phyloP scores from a whole-genome alignment of 1,140 invertebrate genomes.

The Trypoxylus dichotomus region DNA sequence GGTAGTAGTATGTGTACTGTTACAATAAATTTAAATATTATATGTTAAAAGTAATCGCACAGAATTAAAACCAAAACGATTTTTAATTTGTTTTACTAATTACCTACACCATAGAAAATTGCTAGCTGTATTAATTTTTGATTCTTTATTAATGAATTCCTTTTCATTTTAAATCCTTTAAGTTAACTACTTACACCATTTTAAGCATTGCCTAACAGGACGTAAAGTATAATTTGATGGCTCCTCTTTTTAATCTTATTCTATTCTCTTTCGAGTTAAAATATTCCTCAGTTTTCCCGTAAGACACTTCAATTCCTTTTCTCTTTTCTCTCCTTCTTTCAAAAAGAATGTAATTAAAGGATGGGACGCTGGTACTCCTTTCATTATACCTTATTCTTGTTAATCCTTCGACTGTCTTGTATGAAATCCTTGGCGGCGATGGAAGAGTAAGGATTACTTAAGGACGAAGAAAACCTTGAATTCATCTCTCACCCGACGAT shows the following conservation, averaged over 20 bases:
- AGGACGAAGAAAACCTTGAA: neutral
- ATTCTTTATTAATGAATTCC: no score
- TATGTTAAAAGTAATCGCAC: no score
- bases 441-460: neutral
- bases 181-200: no score
- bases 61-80: no score
- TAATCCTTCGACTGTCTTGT: constrained; percentile 2
- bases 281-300: neutral
- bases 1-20: no score
- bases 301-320: neutral
- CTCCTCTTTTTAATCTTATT: neutral
- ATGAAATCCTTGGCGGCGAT: neutral
- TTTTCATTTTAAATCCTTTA: no score
- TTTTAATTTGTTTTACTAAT: no score
- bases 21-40: no score
- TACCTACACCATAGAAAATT: no score
- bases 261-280: neutral
- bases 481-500: neutral
- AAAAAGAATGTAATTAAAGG: constrained; percentile 19
- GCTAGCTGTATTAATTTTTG: no score
- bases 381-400: constrained; percentile 7
- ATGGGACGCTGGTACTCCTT: neutral
- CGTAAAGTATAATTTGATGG: no score
- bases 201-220: no score
- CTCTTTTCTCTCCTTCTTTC: neutral